Percentiles rank a stretch among this genome's conserved stretches.
phyloP scores from a whole-genome alignment of 2,797 vertebrate genomes.

The Acanthiza pusilla region DNA sequence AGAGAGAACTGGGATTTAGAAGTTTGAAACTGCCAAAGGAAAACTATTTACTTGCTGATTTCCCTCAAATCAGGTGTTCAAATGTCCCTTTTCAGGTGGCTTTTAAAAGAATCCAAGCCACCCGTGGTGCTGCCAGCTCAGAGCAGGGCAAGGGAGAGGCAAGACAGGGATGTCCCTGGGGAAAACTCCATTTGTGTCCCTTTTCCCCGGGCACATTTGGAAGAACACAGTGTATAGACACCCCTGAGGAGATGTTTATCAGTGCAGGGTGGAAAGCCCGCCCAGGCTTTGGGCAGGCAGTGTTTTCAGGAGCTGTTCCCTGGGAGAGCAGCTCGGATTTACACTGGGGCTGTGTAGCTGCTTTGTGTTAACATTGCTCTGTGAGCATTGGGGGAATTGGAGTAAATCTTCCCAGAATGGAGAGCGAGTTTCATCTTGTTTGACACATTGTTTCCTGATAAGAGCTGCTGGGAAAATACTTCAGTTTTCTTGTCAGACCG shows the following conservation, averaged over 20 bases:
- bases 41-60: too few species aligned
- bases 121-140: rapidly evolving
- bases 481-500: conserved; percentile 52
- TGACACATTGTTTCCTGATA: conserved; percentile 70
- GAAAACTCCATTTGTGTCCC: background rate
- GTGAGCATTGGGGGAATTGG: conserved; percentile 51
- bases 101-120: background rate
- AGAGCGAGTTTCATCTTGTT: conserved; percentile 65
- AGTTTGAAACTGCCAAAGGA: too few species aligned
- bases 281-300: background rate
- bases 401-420: conserved; percentile 51
- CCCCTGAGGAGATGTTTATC: conserved; percentile 4
- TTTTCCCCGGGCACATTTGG: background rate
- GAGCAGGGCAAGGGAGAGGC: background rate
- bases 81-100: too few species aligned
- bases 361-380: conserved; percentile 56
- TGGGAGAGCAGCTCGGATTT: background rate
- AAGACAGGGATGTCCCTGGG: background rate
- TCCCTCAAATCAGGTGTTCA: too few species aligned
- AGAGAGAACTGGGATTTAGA: too few species aligned
- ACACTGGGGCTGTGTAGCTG: background rate
- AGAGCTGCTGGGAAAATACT: conserved; percentile 69
- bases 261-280: background rate
- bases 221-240: background rate
- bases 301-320: background rate